phyloP scores from a whole-genome alignment of 1,140 invertebrate genomes.

The Zaprionus davidi region DNA sequence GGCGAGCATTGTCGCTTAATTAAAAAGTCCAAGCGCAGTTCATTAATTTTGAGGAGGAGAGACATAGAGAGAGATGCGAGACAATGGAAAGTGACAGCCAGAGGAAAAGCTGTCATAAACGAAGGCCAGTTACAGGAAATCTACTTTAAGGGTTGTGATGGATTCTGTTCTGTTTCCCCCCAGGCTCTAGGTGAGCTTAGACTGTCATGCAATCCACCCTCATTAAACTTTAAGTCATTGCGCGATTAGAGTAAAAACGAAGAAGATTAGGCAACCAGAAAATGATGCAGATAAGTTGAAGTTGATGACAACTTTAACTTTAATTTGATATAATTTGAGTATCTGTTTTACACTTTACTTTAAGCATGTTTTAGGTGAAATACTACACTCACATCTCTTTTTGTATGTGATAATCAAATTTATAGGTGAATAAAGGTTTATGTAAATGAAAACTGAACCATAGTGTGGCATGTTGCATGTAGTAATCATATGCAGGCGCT shows the following conservation, averaged over 20 bases:
- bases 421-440: neutral
- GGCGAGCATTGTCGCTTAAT: conserved; percentile 69
- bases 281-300: too few species aligned
- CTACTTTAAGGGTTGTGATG: conserved; percentile 12
- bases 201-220: conserved; percentile 45
- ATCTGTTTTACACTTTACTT: too few species aligned
- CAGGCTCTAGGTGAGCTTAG: conserved; percentile 24
- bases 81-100: conserved; percentile 35
- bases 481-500: conserved; percentile 34
- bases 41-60: neutral
- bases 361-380: too few species aligned
- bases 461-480: neutral
- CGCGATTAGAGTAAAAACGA: conserved; percentile 29
- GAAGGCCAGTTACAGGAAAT: conserved; percentile 7
- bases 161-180: conserved; percentile 8
- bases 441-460: neutral
- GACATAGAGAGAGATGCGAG: neutral
- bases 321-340: too few species aligned
- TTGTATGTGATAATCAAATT: too few species aligned
- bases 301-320: too few species aligned
- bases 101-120: conserved; percentile 56
- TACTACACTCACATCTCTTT: too few species aligned
- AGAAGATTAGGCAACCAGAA: conserved; percentile 9
- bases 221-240: conserved; percentile 63
- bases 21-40: conserved; percentile 43